These are phyloP conservation scores for Eptatretus burgeri DNA, from an alignment of 2,113 vertebrate species.

Conservation along the genomic window DNA sequence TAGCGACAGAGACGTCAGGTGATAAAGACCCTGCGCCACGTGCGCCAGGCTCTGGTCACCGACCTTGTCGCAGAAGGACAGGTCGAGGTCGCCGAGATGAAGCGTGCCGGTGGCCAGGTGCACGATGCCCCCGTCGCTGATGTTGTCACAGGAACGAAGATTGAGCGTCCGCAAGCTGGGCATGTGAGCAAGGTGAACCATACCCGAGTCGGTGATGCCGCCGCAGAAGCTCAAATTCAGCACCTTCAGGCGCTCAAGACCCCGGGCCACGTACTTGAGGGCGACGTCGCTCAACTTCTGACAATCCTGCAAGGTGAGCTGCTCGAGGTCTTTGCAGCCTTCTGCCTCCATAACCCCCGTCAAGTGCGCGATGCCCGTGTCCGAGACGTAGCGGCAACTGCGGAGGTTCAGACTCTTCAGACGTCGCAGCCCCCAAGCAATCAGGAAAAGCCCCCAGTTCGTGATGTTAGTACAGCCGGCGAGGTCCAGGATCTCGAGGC, in stretches of 20 bases:
- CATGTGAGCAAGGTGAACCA: conserved; percentile 94
- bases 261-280: conserved; percentile 78
- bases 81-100: conserved; percentile 54
- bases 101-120: conserved; percentile 88
- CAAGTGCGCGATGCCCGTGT: conserved; percentile 87
- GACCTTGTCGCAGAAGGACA: conserved; percentile 94
- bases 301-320: conserved; percentile 90
- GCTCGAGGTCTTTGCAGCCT: conserved; percentile 73
- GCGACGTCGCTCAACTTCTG: conserved; percentile 87
- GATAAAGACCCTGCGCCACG: conserved; percentile 75
- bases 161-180: conserved; percentile 73
- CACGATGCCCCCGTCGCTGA: conserved; percentile 91
- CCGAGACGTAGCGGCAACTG: conserved; percentile 82
- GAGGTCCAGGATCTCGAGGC: conserved; percentile 74
- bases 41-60: conserved; percentile 91
- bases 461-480: conserved; percentile 96
- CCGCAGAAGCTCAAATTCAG: conserved; percentile 96
- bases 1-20: conserved; percentile 72
- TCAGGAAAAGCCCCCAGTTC: conserved; percentile 68
- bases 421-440: conserved; percentile 80
- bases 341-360: conserved; percentile 85
- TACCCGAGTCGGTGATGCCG: conserved; percentile 76
- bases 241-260: conserved; percentile 50
- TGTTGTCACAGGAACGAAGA: conserved; percentile 82
- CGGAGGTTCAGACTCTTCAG: conserved; percentile 92